A percentile compares a stretch with the other conserved stretches of the same genome.
These are phyloP conservation scores for Trichechus manatus DNA, from an alignment of 2,113 vertebrate species.

Conservation along the genomic window DNA sequence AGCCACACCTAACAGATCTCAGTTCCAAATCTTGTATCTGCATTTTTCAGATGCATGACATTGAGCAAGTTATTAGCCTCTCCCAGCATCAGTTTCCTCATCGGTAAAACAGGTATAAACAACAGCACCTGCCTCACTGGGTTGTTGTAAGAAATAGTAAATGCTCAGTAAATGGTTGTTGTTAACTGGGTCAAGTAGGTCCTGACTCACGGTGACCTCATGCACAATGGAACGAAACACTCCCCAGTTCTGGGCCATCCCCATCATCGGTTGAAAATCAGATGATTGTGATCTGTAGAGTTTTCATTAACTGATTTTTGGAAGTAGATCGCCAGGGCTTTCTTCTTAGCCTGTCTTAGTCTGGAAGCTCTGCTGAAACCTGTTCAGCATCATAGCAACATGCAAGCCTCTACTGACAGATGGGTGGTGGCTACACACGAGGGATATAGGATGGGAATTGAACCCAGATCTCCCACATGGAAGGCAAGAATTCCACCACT, in stretches of 20 bases:
- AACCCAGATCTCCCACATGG: background rate
- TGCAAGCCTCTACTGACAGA: background rate
- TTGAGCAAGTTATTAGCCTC: slow-evolving; percentile 33
- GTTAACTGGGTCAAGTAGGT: background rate
- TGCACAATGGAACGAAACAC: background rate
- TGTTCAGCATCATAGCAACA: background rate
- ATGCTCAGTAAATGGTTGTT: slow-evolving; percentile 34
- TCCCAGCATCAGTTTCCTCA: slow-evolving; percentile 1
- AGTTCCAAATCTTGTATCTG: slow-evolving; percentile 36
- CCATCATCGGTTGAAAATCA: background rate
- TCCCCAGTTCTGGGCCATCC: background rate
- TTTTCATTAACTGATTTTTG: background rate
- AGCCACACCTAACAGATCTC: background rate
- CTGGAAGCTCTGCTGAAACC: background rate
- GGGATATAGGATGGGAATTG: background rate
- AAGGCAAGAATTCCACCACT: background rate
- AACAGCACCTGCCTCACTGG: background rate
- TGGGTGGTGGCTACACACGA: background rate
- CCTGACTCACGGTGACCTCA: background rate
- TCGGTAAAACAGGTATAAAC: slow-evolving; percentile 27
- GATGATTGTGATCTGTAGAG: background rate
- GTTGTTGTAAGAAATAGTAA: background rate
- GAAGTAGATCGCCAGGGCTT: background rate
- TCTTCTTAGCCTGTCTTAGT: background rate
- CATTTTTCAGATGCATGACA: slow-evolving; percentile 50